Evolutionary conservation across 37 sponge, comb jelly and placozoan genomes (phyloP).

Genomic region (Hexactinellida sp.): DNA sequence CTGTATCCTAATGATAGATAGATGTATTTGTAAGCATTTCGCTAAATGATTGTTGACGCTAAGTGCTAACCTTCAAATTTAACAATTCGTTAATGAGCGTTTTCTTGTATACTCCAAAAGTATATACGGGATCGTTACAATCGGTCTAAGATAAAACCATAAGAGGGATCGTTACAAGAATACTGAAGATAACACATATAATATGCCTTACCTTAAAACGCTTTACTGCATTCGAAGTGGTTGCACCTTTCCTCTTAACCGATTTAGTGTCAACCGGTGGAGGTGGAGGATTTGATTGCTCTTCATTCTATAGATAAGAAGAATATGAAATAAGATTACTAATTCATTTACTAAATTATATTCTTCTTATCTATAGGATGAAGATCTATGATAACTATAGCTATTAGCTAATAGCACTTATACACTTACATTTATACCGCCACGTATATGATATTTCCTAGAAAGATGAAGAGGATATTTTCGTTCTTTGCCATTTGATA

Average conservation of each 20-base stretch:
- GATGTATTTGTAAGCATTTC: neutral
- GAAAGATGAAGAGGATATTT: neutral
- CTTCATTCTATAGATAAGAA: neutral
- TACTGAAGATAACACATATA: neutral
- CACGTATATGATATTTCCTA: neutral
- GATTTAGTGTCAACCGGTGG: neutral
- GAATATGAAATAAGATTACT: neutral
- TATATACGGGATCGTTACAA: neutral
- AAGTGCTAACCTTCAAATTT: neutral
- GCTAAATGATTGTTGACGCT: neutral
- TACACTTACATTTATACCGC: neutral
- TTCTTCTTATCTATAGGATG: too few relatives aligned
- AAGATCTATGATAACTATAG: too few relatives aligned
- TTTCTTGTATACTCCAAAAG: neutral
- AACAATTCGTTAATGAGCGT: neutral
- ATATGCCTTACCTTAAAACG: neutral
- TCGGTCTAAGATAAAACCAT: neutral
- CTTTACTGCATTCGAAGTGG: neutral
- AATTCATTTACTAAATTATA: neutral
- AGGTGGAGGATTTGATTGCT: neutral
- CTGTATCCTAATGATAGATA: neutral
- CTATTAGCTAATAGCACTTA: too few relatives aligned
- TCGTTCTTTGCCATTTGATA: neutral
- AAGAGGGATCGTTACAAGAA: too few relatives aligned
- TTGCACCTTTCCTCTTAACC: neutral